Evolutionary conservation across 2,797 vertebrate species (phyloP), one percentile per base, ranked within the genome.

Genomic region (Gymnothorax reevesii): DNA sequence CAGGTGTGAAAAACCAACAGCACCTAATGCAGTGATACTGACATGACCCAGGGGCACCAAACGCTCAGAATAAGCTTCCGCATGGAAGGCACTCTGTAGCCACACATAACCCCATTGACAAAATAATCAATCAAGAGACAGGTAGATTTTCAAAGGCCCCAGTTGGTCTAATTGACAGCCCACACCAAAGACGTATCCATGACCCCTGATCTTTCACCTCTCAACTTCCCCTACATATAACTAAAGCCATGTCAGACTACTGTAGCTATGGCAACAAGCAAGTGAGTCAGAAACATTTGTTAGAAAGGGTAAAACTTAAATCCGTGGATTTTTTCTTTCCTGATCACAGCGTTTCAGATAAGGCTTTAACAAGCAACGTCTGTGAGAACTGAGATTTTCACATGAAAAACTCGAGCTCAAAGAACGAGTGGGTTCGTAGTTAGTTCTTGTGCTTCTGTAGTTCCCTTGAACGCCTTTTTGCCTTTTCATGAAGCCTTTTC

Each of bases 181-280:
- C 33, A 42, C 27, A 42, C 59, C 75, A 10, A 62, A 22, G 1
- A 4, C 12, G 55, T 49, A 57, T n/a, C 80, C 20, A 8, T 79
- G 85, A 64, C 77, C 85, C 82, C 64, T 86, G 27, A 82, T 49
- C 60, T 64, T 42, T 52, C 57, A 49, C 59, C 60, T 64, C 60
- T 84, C 9, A 12, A 27, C 6, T 64, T 17, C 27, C 57, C 52
- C 10, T 9, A 4, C 55, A 83, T 59, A 15, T 3, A 20, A 57
- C 7, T 25, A n/a, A 3, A 22, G 80, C 27, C 13, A 5, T 4
- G 57, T 22, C 77, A 8, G 12, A 5, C 25, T 2, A 52, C 85
- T 33, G 75, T 59, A 64, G 7, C 75, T 62, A 86, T 33, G n/a
- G 59, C 85, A 82, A 86, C 75, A 57, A 20, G 73, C 62, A 1